Evolutionary conservation across 2,888 invertebrate genomes (phyloP).

Genomic region (Troglohyphantes excavatus): DNA sequence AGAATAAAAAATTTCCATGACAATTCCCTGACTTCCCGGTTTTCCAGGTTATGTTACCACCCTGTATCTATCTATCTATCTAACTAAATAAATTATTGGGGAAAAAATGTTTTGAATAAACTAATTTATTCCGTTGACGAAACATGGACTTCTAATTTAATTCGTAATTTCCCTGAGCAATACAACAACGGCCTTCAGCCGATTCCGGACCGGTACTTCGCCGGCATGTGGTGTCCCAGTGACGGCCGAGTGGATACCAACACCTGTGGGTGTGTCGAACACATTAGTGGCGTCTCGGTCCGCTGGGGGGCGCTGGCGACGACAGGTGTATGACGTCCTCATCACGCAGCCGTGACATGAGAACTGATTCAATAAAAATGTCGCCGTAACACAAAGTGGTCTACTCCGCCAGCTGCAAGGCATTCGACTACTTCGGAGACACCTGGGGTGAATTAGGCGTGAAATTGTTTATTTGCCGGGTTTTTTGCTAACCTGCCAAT

Average conservation of each 20-base stretch:
- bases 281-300: background rate
- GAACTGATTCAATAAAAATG: conserved; percentile 5
- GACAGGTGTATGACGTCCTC: background rate
- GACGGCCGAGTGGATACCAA: background rate
- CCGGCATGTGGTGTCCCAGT: too few species aligned
- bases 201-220: too few species aligned
- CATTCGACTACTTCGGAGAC: background rate
- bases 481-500: background rate
- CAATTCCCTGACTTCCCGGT: too few species aligned
- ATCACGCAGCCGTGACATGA: background rate
- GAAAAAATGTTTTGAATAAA: too few species aligned
- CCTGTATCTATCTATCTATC: too few species aligned
- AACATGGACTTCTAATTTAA: too few species aligned
- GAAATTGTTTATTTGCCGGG: conserved; percentile 37
- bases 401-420: background rate
- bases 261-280: background rate
- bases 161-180: too few species aligned
- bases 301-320: background rate
- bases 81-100: too few species aligned
- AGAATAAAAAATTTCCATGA: too few species aligned
- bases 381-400: background rate
- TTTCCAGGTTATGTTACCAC: too few species aligned
- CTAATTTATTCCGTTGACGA: too few species aligned
- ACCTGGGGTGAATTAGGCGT: conserved; percentile 6
- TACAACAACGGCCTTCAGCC: too few species aligned